Evolutionary conservation across 2,888 invertebrate species (phyloP).

Genomic region (Oxyscelio sp.): DNA sequence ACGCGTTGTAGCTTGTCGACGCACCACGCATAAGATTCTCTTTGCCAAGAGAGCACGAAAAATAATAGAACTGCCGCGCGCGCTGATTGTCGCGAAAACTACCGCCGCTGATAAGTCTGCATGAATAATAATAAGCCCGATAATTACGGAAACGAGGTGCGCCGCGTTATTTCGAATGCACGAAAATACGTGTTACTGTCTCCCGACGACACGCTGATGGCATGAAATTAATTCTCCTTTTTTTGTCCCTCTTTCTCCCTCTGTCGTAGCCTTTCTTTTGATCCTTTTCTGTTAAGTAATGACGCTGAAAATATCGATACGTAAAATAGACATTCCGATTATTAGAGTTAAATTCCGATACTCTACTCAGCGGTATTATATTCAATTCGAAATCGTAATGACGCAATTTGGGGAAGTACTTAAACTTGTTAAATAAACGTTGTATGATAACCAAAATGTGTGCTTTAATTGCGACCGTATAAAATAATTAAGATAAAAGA

Average conservation of each 20-base stretch:
- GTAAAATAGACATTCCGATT: conserved; percentile 43
- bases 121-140: conserved; percentile 74
- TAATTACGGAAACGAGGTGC: conserved; percentile 69
- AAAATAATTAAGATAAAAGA: conserved; percentile 74
- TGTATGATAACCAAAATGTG: conserved; percentile 65
- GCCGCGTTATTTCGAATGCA: conserved; percentile 60
- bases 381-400: conserved; percentile 65
- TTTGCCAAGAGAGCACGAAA: conserved; percentile 45
- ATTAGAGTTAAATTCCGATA: conserved; percentile 45
- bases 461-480: conserved; percentile 68
- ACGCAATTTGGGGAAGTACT: conserved; percentile 58
- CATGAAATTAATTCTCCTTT: conserved; percentile 47
- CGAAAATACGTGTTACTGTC: conserved; percentile 64
- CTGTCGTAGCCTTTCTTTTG: conserved; percentile 16
- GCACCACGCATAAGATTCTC: conserved; percentile 50
- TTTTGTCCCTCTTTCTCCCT: neutral
- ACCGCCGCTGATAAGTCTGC: conserved; percentile 64
- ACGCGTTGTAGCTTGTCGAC: conserved; percentile 60
- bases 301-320: conserved; percentile 31
- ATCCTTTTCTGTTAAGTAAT: conserved; percentile 23
- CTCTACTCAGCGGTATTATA: conserved; percentile 37
- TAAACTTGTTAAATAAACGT: conserved; percentile 63
- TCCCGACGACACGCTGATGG: conserved; percentile 53
- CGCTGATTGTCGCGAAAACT: conserved; percentile 60
- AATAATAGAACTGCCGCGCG: conserved; percentile 59